Evolutionary conservation across 1,140 invertebrate species (phyloP), one percentile per base, ranked within the genome.

Genomic region (Zaprionus capensis): DNA sequence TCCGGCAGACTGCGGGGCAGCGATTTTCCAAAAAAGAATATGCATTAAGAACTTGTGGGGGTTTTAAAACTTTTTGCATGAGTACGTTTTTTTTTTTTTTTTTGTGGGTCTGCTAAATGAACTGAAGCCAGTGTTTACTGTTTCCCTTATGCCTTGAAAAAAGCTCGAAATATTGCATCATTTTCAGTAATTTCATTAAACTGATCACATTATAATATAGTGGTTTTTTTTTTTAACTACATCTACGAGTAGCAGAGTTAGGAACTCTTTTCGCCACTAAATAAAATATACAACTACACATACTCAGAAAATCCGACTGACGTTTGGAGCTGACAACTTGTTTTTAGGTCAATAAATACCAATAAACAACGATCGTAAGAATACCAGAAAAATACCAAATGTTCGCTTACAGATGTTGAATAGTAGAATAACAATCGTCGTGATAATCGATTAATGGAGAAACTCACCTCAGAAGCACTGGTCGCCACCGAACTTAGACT

Each of bases 401-500:
- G 36, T 7, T 36, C 3, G n/a, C 20, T 51, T 63, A 67, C 53
- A 68, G 68, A 73, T 57, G 71, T 56, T 67, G 55, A 2, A 26
- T 68, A 11, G 17, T n/a, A 7, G 34, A 11, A 61, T 22, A 44
- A 22, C 12, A 22, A 15, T 6, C 5, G 2, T 58, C 38, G 5
- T 58, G 14, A 20, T 6, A 59, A 38, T 59, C 31, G 34, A 59
- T 59, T 12, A 59, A 38, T 59, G n/a, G 6, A 49, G 4, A 66
- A 53, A 76, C 94, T 93, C 92, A 96, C 96, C 94, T 96, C 96
- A 6, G 96, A 96, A 79, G 96, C 95, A 91, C 95, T 96, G 11
- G 95, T 96, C 24, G 95, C 95, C 24, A 95, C 95, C 44, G 96
- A 96, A 90, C 96, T 96, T 14, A 96, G 84, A 26, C 95, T 95